Evolutionary conservation across 2,113 vertebrate genomes (phyloP).

Genomic region (Oncorhynchus masou): DNA sequence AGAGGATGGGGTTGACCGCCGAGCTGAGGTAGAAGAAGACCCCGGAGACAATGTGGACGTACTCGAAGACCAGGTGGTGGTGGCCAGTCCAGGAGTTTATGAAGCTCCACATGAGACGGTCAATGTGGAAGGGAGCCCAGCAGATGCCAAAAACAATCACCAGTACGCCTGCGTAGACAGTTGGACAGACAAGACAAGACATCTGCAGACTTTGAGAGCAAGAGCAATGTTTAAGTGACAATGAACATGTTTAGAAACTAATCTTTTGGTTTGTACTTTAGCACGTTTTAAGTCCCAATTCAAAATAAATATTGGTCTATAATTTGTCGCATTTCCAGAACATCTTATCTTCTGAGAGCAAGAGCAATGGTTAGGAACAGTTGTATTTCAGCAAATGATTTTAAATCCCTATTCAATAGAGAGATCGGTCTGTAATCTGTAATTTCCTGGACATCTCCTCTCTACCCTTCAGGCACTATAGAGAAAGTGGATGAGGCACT

Average conservation of each 20-base stretch:
- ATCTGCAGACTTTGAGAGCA: no score
- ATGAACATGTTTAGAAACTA: no score
- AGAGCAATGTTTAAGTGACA: no score
- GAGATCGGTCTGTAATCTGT: neutral
- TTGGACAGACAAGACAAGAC: neutral
- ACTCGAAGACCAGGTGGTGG: conserved; percentile 73
- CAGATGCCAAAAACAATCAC: conserved; percentile 87
- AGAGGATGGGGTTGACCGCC: conserved; percentile 85
- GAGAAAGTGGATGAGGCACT: conserved; percentile 13
- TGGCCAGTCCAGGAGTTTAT: conserved; percentile 67
- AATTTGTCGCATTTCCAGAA: no score
- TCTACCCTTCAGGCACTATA: neutral
- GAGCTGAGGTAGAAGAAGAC: conserved; percentile 90
- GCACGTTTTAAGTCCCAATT: no score
- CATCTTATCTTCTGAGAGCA: no score
- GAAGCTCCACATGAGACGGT: conserved; percentile 88
- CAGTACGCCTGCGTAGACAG: conserved; percentile 75
- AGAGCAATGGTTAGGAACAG: no score
- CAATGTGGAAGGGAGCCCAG: conserved; percentile 90
- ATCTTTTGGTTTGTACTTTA: no score
- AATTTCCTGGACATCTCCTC: neutral
- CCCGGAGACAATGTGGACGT: conserved; percentile 81
- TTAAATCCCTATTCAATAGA: no score
- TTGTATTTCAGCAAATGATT: no score
- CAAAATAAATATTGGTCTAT: no score